Evolutionary conservation across 2,797 vertebrate genomes (phyloP).

Genomic region (Melanotaenia trifasciata): DNA sequence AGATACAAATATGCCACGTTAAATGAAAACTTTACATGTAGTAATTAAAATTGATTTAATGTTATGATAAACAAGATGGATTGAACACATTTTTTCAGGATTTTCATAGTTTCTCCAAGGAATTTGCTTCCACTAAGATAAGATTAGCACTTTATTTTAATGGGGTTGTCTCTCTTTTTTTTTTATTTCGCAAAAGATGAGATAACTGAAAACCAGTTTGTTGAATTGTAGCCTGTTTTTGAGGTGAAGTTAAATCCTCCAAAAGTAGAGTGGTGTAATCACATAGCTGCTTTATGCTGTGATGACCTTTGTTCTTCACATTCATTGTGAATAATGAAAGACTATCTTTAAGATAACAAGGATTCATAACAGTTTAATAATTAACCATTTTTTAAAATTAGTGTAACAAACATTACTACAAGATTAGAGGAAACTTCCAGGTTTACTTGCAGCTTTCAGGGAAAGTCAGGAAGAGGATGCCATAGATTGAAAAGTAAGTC

Average conservation of each 20-base stretch:
- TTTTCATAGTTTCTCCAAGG: constrained; percentile 30
- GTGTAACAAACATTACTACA: no score
- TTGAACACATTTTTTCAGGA: constrained; percentile 9
- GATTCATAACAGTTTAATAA: not conserved
- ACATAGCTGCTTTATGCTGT: constrained; percentile 22
- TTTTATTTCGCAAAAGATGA: constrained; percentile 27
- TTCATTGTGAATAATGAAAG: not conserved
- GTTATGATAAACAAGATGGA: constrained; percentile 11
- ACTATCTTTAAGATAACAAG: not conserved
- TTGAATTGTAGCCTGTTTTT: constrained; percentile 36
- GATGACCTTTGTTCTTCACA: constrained; percentile 19
- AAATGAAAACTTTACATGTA: constrained; percentile 8
- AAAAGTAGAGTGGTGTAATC: constrained; percentile 34
- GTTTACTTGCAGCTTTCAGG: not conserved
- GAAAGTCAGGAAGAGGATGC: not conserved
- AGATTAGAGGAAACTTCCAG: no score
- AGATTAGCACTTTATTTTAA: constrained; percentile 26
- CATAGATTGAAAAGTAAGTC: not conserved
- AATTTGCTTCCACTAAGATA: constrained; percentile 31
- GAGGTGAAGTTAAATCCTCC: constrained; percentile 48
- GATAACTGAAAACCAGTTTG: constrained; percentile 53
- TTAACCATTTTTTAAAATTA: no score
- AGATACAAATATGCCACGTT: constrained; percentile 4
- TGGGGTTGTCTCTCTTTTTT: constrained; percentile 12
- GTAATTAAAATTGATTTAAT: constrained; percentile 41